phyloP scores from a whole-genome alignment of 1,140 invertebrate species.

The Ctenoplectra terminalis region DNA sequence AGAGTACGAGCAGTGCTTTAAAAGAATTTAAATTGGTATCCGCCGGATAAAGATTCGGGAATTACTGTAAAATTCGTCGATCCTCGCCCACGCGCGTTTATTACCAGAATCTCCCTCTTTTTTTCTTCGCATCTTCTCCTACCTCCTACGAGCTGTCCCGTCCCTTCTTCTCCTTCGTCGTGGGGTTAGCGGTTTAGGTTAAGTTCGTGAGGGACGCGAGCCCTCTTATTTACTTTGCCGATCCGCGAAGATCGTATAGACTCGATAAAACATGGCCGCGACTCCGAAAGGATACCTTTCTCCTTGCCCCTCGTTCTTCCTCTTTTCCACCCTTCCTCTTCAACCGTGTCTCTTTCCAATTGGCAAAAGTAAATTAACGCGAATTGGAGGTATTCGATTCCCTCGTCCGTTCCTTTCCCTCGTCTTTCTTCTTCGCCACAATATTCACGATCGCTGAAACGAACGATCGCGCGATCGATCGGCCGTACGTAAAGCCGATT shows the following conservation, averaged over 20 bases:
- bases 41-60: conserved; percentile 72
- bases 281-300: conserved; percentile 66
- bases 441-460: conserved; percentile 37
- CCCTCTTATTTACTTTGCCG: conserved; percentile 79
- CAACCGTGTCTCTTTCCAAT: conserved; percentile 52
- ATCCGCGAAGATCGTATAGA: conserved; percentile 71
- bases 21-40: conserved; percentile 80
- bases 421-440: conserved; percentile 5
- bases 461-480: conserved; percentile 31
- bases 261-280: conserved; percentile 73
- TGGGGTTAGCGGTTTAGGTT: conserved; percentile 77
- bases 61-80: conserved; percentile 79
- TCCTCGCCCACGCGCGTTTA: conserved; percentile 78
- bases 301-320: conserved; percentile 10
- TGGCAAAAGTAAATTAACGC: conserved; percentile 70
- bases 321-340: conserved; percentile 17
- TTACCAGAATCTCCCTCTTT: conserved; percentile 64
- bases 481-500: conserved; percentile 18
- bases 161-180: conserved; percentile 49
- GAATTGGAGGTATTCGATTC: conserved; percentile 56
- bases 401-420: conserved; percentile 26
- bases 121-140: conserved; percentile 43
- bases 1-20: conserved; percentile 62
- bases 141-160: conserved; percentile 25
- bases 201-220: conserved; percentile 75